A percentile compares a stretch with the other conserved stretches of the same genome.
Conservation (phyloP, 2,888 invertebrate genomes). For the Phania funesta region DNA sequence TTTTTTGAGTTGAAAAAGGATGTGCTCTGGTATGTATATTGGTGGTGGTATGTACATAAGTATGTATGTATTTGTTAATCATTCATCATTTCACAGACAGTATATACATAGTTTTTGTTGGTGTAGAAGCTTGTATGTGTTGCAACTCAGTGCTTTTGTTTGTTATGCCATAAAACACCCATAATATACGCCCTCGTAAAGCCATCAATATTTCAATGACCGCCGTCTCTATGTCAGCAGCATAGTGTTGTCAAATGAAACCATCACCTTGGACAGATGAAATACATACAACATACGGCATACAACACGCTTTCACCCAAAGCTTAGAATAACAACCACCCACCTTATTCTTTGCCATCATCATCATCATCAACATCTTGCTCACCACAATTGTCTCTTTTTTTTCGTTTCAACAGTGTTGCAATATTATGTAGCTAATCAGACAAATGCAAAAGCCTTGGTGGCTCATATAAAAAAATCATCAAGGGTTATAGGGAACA, state of each 20-base stretch:
- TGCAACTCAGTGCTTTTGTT: constrained; percentile 15
- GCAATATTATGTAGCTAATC: not conserved
- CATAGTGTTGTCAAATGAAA: constrained; percentile 48
- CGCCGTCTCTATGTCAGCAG: constrained; percentile 49
- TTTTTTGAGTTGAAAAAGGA: not conserved
- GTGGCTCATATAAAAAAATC: no score
- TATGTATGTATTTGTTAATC: not conserved
- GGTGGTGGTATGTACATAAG: not conserved
- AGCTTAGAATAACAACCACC: constrained; percentile 41
- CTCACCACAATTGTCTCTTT: constrained; percentile 11
- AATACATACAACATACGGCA: not conserved
- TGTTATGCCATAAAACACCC: constrained; percentile 54
- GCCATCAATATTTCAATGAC: constrained; percentile 34
- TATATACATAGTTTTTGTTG: constrained; percentile 49
- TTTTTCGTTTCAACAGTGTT: not conserved
- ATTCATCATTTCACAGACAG: constrained; percentile 42
- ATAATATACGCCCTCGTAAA: constrained; percentile 61
- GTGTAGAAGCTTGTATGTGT: constrained; percentile 6
- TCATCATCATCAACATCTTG: constrained; percentile 9
- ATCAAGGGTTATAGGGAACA: not conserved
- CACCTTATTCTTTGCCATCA: constrained; percentile 13
- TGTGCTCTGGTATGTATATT: no score
- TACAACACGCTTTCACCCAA: constrained; percentile 49
- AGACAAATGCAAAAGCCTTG: not conserved
- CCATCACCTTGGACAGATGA: constrained; percentile 55